A percentile compares a stretch with the other conserved stretches of the same genome.
phyloP scores from a whole-genome alignment of 1,140 invertebrate genomes.

The Listronotus oregonensis region DNA sequence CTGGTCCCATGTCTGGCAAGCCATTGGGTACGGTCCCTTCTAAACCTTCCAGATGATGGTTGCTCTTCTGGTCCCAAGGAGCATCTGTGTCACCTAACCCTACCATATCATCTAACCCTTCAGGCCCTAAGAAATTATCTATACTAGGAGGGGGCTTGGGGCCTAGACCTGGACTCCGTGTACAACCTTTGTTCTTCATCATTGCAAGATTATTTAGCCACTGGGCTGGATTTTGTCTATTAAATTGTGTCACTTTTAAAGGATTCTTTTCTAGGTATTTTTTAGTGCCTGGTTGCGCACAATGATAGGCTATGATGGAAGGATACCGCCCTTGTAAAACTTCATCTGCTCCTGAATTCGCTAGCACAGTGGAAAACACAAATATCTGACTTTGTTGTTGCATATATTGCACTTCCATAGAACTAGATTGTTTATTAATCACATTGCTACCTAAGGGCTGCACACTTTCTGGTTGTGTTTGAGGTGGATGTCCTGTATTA shows the following conservation, averaged over 20 bases:
- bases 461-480: constrained; percentile 62
- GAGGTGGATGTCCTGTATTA: constrained; percentile 62
- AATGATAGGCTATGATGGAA: constrained; percentile 94
- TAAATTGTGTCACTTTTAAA: constrained; percentile 85
- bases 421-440: constrained; percentile 78
- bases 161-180: constrained; percentile 57
- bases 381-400: constrained; percentile 98
- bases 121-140: constrained; percentile 61
- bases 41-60: constrained; percentile 52
- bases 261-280: constrained; percentile 94
- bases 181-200: constrained; percentile 72
- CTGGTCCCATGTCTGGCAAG: constrained; percentile 51
- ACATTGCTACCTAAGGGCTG: constrained; percentile 78
- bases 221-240: constrained; percentile 78
- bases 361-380: constrained; percentile 92
- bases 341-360: constrained; percentile 92
- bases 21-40: constrained; percentile 53
- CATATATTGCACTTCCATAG: constrained; percentile 82
- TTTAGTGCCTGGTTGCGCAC: constrained; percentile 92
- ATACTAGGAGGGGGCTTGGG: constrained; percentile 47
- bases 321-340: constrained; percentile 87
- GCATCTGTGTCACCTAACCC: constrained; percentile 52
- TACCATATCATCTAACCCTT: constrained; percentile 61
- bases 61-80: constrained; percentile 56
- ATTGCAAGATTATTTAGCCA: constrained; percentile 80